Evolutionary conservation across 2,797 vertebrate species (phyloP).

Genomic region (Tapirus indicus): DNA sequence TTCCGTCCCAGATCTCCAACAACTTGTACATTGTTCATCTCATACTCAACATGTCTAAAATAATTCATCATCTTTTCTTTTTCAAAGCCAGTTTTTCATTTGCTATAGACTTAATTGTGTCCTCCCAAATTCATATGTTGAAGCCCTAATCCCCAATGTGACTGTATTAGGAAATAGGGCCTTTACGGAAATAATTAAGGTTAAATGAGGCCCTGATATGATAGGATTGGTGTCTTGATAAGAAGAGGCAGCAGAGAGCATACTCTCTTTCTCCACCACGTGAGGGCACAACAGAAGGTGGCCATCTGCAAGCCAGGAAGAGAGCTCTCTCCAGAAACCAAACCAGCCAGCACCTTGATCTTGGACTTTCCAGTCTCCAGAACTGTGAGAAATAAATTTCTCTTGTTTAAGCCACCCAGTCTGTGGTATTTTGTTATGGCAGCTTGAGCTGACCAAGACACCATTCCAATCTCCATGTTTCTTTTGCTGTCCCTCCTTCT

Average conservation of each 20-base stretch:
- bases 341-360: not conserved
- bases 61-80: not conserved
- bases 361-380: not conserved
- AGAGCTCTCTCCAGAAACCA: not conserved
- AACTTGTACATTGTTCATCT: not conserved
- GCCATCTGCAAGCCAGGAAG: not conserved
- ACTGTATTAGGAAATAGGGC: not conserved
- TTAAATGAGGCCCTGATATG: not conserved
- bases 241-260: not conserved
- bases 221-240: not conserved
- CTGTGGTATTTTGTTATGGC: not conserved
- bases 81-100: not conserved
- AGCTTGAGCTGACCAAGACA: not conserved
- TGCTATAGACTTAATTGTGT: not conserved
- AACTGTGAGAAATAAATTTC: not conserved
- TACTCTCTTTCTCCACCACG: not conserved
- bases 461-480: not conserved
- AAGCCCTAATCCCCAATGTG: not conserved
- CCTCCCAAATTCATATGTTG: not conserved
- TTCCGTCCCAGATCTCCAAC: not conserved
- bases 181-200: not conserved
- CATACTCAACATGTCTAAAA: not conserved
- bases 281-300: not conserved
- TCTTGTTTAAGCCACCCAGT: not conserved
- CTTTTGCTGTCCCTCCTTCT: not conserved